These are phyloP conservation scores for Onychostruthus taczanowskii DNA, from an alignment of 2,113 vertebrate genomes.

Conservation along the genomic window DNA sequence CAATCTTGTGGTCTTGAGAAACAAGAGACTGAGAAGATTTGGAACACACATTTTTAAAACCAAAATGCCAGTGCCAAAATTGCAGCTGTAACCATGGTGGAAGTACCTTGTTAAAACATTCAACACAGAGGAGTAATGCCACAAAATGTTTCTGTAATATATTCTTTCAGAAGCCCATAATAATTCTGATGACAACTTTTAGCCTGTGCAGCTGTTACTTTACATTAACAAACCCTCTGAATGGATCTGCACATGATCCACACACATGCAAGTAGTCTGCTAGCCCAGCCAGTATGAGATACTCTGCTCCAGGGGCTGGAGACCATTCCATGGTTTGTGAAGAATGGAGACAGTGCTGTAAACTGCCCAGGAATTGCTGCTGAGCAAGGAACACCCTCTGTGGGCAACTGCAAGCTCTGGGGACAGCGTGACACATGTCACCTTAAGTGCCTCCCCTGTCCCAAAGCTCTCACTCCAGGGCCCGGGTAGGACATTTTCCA, in stretches of 20 bases:
- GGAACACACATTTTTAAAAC: not conserved
- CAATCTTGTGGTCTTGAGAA: not conserved
- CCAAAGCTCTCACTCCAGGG: not conserved
- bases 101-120: not conserved
- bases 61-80: not conserved
- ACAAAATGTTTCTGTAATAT: not conserved
- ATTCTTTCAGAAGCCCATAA: not conserved
- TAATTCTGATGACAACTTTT: not conserved
- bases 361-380: not conserved
- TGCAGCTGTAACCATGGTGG: not conserved
- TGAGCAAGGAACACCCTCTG: not conserved
- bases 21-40: not conserved
- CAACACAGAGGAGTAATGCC: not conserved
- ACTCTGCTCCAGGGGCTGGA: not conserved
- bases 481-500: accelerated
- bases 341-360: not conserved
- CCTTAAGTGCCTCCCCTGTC: too few species aligned
- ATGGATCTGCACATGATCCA: not conserved
- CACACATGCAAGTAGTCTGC: not conserved
- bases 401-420: not conserved
- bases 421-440: accelerated
- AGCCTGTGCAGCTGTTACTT: not conserved
- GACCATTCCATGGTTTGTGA: not conserved
- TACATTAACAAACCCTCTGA: not conserved
- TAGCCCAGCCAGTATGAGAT: not conserved